These are phyloP conservation scores for Cosmia trapezina DNA, from an alignment of 2,888 invertebrate species.

Conservation along the genomic window DNA sequence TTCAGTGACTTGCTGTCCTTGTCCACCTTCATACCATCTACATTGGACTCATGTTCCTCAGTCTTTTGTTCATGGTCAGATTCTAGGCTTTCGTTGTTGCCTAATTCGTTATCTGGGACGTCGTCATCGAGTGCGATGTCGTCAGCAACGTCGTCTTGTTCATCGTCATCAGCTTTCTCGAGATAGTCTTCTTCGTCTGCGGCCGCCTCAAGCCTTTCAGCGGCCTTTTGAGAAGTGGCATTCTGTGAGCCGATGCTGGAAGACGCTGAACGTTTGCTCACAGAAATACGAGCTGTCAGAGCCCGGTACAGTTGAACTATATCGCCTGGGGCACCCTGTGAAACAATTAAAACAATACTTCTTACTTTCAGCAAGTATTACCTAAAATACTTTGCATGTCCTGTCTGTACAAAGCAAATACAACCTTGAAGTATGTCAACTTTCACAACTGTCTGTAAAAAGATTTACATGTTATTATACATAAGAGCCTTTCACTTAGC, in stretches of 20 bases:
- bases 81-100: slow-evolving; percentile 73
- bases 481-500: background rate
- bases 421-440: slow-evolving; percentile 23
- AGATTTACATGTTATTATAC: background rate
- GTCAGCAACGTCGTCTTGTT: slow-evolving; percentile 63
- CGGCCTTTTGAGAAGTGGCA: slow-evolving; percentile 78
- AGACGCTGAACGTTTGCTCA: slow-evolving; percentile 71
- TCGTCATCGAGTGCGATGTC: slow-evolving; percentile 66
- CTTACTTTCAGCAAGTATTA: background rate
- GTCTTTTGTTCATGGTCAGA: slow-evolving; percentile 70
- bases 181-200: slow-evolving; percentile 76
- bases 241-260: slow-evolving; percentile 68
- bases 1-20: slow-evolving; percentile 79
- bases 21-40: slow-evolving; percentile 72
- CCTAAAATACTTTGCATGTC: slow-evolving; percentile 1
- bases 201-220: slow-evolving; percentile 81
- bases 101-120: slow-evolving; percentile 52
- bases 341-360: slow-evolving; percentile 34
- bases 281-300: slow-evolving; percentile 78
- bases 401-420: slow-evolving; percentile 6
- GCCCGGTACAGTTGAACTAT: slow-evolving; percentile 82
- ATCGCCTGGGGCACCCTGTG: slow-evolving; percentile 84
- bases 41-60: slow-evolving; percentile 74
- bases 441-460: slow-evolving; percentile 9
- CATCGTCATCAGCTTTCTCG: slow-evolving; percentile 72